Evolutionary conservation across 2,888 invertebrate species (phyloP), one percentile per base, ranked within the genome.

Genomic region (Stegana nigrithorax): DNA sequence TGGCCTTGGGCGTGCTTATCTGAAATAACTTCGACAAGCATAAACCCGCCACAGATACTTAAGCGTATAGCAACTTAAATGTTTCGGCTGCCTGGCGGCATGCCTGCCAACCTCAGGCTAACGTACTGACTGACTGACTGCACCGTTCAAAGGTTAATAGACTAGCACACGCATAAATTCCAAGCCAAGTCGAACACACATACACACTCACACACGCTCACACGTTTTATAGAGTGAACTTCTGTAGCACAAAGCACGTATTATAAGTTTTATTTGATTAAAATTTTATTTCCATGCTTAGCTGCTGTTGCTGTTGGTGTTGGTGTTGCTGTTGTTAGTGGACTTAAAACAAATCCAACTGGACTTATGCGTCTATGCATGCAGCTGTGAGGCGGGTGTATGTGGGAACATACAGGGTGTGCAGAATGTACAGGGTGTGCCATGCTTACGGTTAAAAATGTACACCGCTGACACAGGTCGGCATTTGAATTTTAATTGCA

Each of bases 401-500:
- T n/a, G n/a, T n/a, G n/a, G n/a, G n/a, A n/a, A n/a, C n/a, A n/a
- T n/a, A n/a, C n/a, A n/a, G n/a, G n/a, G n/a, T n/a, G n/a, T n/a
- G n/a, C 4, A 3, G 36, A 8, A 1, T 12, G 10, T n/a, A 32
- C 1, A 8, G 32, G 32, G 32, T 32, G 36, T n/a, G 36, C 10
- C 36, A 10, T 10, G 12, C n/a, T 36, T 36, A 14, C 36, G 36
- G 10, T 36, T 36, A 10, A 36, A 10, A 36, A n/a, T n/a, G n/a
- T 36, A 6, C 36, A 45, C 21, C 45, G 23, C 23, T 45, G 45
- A n/a, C n/a, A n/a, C n/a, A n/a, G n/a, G 23, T 21, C 19, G 45
- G 45, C 23, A 45, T 45, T 45, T 45, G 45, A 45, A 45, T 45
- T 45, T 45, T 45, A 45, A 45, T 45, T 45, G 45, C 45, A 14